These are phyloP conservation scores for Xiphorhynchus erythropygius DNA, from an alignment of 2,797 vertebrate species.

Conservation along the genomic window DNA sequence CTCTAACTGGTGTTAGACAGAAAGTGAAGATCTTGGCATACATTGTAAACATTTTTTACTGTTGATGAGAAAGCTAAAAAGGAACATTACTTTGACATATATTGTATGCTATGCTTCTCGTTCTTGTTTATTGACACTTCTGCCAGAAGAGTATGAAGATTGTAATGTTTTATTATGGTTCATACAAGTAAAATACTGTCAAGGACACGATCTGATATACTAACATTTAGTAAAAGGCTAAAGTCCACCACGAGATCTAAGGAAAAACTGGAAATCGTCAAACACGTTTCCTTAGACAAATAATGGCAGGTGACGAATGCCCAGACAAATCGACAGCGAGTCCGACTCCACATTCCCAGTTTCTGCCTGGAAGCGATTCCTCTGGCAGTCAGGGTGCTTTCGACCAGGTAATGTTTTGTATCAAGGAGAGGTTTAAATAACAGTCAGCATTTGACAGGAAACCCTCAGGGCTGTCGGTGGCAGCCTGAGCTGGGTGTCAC, in stretches of 20 bases:
- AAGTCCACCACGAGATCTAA: slow-evolving; percentile 80
- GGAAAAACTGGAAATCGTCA: slow-evolving; percentile 77
- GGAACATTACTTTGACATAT: slow-evolving; percentile 72
- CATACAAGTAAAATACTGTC: slow-evolving; percentile 80
- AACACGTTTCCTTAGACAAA: slow-evolving; percentile 79
- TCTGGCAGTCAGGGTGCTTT: slow-evolving; percentile 59
- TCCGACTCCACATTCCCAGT: slow-evolving; percentile 61
- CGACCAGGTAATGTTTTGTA: slow-evolving; percentile 53
- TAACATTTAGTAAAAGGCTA: slow-evolving; percentile 83
- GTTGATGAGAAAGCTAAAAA: slow-evolving; percentile 77
- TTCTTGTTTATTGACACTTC: slow-evolving; percentile 68
- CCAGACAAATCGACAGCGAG: slow-evolving; percentile 68
- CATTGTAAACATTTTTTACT: slow-evolving; percentile 81
- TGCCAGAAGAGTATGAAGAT: slow-evolving; percentile 72
- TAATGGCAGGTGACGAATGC: slow-evolving; percentile 74
- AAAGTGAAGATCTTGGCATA: slow-evolving; percentile 80
- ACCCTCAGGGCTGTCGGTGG: not conserved
- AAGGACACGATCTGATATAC: slow-evolving; percentile 81
- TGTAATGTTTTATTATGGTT: slow-evolving; percentile 76
- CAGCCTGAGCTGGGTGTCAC: not conserved
- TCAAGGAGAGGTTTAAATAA: slow-evolving; percentile 63
- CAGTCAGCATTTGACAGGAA: slow-evolving; percentile 59
- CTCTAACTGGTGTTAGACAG: slow-evolving; percentile 77
- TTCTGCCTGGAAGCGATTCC: slow-evolving; percentile 59
- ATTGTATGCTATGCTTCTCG: slow-evolving; percentile 68